A percentile compares a stretch with the other conserved stretches of the same genome.
phyloP scores from a whole-genome alignment of 2,113 vertebrate genomes.

The Chascanopsetta lugubris region DNA sequence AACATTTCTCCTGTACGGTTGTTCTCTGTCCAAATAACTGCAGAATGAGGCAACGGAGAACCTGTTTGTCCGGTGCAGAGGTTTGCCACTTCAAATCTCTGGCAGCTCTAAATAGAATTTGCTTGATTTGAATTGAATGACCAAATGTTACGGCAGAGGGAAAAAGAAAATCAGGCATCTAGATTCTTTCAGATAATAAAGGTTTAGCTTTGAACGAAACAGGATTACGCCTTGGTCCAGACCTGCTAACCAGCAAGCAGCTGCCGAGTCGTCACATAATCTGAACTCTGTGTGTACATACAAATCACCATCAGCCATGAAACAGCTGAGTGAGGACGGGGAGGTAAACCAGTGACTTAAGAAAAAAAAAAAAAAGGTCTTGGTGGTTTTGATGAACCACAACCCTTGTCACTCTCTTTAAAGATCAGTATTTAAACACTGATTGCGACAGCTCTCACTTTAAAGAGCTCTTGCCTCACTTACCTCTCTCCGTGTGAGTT shows the following conservation, averaged over 20 bases:
- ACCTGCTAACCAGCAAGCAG: conserved; percentile 13
- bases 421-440: conserved; percentile 66
- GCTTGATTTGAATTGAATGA: conserved; percentile 50
- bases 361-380: conserved; percentile 27
- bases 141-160: conserved; percentile 32
- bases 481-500: conserved; percentile 68
- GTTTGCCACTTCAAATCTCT: conserved; percentile 41
- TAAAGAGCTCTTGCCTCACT: conserved; percentile 76
- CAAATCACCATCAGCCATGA: conserved; percentile 42
- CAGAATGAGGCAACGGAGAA: conserved; percentile 32
- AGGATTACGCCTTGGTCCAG: conserved; percentile 6
- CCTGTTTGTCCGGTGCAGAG: conserved; percentile 39
- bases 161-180: conserved; percentile 15
- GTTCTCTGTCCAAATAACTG: conserved; percentile 38
- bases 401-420: conserved; percentile 66
- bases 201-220: conserved; percentile 15
- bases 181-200: neutral
- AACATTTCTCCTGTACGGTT: conserved; percentile 55
- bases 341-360: conserved; percentile 58
- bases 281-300: conserved; percentile 18
- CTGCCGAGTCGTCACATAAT: conserved; percentile 12
- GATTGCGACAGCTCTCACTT: conserved; percentile 71
- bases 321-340: conserved; percentile 32
- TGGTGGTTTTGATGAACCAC: conserved; percentile 60
- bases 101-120: conserved; percentile 48